Conservation (phyloP, 2,113 vertebrate species). For the Sterna hirundo region DNA sequence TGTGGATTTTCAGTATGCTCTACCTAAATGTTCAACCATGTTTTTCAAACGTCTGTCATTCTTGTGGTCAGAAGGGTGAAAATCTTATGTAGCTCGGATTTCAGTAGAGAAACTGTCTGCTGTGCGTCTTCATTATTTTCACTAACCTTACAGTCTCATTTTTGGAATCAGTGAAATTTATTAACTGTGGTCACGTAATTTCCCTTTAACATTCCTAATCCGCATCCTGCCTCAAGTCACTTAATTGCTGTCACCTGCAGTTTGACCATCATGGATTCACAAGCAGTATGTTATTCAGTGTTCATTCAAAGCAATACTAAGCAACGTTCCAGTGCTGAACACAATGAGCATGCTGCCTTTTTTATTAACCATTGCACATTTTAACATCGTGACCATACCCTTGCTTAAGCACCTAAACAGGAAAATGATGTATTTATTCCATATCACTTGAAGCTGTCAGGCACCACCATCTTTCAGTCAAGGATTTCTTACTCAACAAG, state of each 20-base stretch:
- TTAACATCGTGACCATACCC: neutral
- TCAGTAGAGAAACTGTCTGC: neutral
- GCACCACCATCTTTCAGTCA: neutral
- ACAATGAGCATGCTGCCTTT: neutral
- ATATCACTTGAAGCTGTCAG: neutral
- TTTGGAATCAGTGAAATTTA: neutral
- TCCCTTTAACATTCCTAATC: neutral
- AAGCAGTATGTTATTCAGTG: neutral
- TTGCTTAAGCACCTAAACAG: neutral
- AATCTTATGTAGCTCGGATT: neutral
- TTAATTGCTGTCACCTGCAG: neutral
- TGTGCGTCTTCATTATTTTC: neutral
- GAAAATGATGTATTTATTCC: neutral
- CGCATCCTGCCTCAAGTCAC: neutral
- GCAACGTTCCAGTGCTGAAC: neutral
- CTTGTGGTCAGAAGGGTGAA: neutral
- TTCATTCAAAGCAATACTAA: neutral
- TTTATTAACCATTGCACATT: neutral
- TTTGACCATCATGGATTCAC: neutral
- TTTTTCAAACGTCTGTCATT: constrained; percentile 5
- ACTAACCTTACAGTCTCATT: neutral
- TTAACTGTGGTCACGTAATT: neutral
- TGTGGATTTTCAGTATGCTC: neutral
- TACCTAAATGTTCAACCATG: neutral
- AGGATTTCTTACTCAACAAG: neutral